These are phyloP conservation scores for Pangasius mekongensis DNA, from an alignment of 2,797 vertebrate genomes.

Conservation along the genomic window DNA sequence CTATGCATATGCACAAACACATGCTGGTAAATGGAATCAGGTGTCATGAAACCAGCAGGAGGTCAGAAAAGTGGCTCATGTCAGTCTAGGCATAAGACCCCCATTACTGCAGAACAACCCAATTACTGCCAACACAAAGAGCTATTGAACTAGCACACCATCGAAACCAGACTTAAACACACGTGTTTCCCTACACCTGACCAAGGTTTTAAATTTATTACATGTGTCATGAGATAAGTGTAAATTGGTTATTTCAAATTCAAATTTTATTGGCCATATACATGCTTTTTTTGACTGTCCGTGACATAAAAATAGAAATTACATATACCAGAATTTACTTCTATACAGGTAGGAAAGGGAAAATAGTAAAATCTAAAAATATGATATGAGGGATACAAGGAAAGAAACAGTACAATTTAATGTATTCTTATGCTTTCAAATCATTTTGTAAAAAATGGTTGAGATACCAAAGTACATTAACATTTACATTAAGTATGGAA, in stretches of 20 bases:
- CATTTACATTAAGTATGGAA: not conserved
- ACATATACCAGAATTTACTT: no score
- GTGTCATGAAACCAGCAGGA: conserved; percentile 47
- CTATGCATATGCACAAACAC: not conserved
- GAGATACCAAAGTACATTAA: not conserved
- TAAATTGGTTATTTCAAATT: not conserved
- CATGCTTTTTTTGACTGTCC: no score
- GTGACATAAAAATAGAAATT: no score
- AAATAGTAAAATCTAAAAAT: no score
- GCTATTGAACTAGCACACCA: conserved; percentile 50
- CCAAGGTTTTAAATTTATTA: not conserved
- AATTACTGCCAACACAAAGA: conserved; percentile 52
- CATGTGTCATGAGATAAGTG: not conserved
- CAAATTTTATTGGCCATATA: no score
- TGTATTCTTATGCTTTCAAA: not conserved
- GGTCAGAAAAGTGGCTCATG: conserved; percentile 51
- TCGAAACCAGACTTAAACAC: conserved; percentile 30
- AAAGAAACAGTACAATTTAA: no score
- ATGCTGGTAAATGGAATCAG: conserved; percentile 52
- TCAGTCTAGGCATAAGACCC: conserved; percentile 49
- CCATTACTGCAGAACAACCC: conserved; percentile 46
- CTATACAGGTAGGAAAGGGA: no score
- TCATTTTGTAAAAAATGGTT: not conserved
- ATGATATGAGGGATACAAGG: no score
- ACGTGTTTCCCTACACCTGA: conserved; percentile 31